phyloP scores from a whole-genome alignment of 1,140 invertebrate species.

The Heliconius hermathena region DNA sequence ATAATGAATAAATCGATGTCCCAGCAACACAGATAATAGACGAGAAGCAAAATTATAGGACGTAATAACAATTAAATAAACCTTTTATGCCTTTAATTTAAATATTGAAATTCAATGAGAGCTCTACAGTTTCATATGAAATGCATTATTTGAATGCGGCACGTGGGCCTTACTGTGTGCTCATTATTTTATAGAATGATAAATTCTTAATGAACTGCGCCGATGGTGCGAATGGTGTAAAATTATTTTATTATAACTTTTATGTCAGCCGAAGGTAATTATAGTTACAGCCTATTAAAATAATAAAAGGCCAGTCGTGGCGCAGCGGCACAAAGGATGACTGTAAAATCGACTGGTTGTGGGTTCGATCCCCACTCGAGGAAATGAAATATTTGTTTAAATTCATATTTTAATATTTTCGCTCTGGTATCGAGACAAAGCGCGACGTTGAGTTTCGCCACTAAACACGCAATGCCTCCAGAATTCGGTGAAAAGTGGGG shows the following conservation, averaged over 20 bases:
- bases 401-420: too few relatives aligned
- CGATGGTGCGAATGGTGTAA: constrained; percentile 14
- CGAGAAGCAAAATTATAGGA: constrained; percentile 29
- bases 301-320: too few relatives aligned
- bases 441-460: too few relatives aligned
- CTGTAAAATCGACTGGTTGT: too few relatives aligned
- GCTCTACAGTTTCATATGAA: constrained; percentile 52
- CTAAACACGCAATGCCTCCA: too few relatives aligned
- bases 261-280: not conserved
- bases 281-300: constrained; percentile 1
- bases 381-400: too few relatives aligned
- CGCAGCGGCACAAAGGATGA: too few relatives aligned
- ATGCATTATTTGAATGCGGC: constrained; percentile 48
- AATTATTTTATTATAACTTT: constrained; percentile 18
- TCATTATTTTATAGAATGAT: constrained; percentile 56
- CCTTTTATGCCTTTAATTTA: constrained; percentile 51
- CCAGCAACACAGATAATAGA: constrained; percentile 22
- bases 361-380: too few relatives aligned
- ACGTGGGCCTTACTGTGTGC: constrained; percentile 42
- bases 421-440: too few relatives aligned
- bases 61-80: constrained; percentile 42
- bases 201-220: constrained; percentile 53
- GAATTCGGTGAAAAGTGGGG: too few relatives aligned
- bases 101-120: constrained; percentile 54
- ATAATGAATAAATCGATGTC: constrained; percentile 20